phyloP scores from a whole-genome alignment of 2,888 invertebrate genomes.

The Drosophila eohydei region DNA sequence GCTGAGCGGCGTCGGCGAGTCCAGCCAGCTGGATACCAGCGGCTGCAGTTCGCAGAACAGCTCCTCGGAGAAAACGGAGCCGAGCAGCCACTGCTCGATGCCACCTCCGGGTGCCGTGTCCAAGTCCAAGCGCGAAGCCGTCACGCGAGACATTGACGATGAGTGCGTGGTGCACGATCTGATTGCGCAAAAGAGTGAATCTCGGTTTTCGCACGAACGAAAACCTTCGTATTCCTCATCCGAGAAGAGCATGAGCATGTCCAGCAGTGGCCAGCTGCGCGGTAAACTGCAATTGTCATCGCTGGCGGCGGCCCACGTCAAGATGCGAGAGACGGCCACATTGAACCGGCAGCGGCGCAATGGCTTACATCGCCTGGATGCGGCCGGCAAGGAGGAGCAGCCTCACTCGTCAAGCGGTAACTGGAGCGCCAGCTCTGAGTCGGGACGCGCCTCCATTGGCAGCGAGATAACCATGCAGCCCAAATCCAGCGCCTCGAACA shows the following conservation, averaged over 20 bases:
- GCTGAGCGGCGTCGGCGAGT: conserved; percentile 75
- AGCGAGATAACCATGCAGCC: conserved; percentile 91
- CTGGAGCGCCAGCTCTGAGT: conserved; percentile 97
- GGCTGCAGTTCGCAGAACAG: conserved; percentile 72
- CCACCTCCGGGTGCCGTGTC: conserved; percentile 30
- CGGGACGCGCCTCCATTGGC: conserved; percentile 93
- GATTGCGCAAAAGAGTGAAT: conserved; percentile 87
- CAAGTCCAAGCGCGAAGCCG: conserved; percentile 33
- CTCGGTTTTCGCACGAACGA: conserved; percentile 89
- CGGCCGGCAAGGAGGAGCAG: conserved; percentile 88
- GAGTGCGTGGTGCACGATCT: conserved; percentile 87
- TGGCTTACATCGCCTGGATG: conserved; percentile 84
- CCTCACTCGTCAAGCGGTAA: conserved; percentile 96
- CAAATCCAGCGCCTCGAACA: conserved; percentile 90
- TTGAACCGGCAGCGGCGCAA: conserved; percentile 89
- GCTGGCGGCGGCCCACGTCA: conserved; percentile 86
- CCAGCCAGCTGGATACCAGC: conserved; percentile 83
- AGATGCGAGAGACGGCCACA: conserved; percentile 90
- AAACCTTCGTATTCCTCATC: conserved; percentile 92
- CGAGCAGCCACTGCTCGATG: conserved; percentile 37
- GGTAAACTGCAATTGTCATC: conserved; percentile 75
- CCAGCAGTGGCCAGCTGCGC: conserved; percentile 84
- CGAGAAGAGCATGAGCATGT: conserved; percentile 88
- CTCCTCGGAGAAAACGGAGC: conserved; percentile 70
- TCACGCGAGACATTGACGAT: conserved; percentile 86